phyloP scores from a whole-genome alignment of 2,797 vertebrate species.

The Crypturellus tataupa region DNA sequence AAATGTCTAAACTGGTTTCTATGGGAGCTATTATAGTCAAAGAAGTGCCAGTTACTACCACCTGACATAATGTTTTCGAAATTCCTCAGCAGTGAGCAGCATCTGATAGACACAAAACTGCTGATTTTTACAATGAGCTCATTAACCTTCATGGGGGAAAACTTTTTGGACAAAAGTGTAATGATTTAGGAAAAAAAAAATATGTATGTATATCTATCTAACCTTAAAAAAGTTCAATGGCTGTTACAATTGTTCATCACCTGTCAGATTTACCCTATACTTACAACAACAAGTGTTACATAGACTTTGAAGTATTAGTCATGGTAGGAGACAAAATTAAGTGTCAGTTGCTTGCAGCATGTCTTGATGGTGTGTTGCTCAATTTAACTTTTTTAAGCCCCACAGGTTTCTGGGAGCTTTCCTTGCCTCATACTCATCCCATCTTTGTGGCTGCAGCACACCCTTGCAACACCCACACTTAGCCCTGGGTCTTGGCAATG shows the following conservation, averaged over 20 bases:
- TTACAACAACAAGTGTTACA: neutral
- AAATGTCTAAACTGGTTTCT: neutral
- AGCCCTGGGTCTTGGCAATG: neutral
- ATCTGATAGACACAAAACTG: neutral
- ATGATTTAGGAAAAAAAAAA: neutral
- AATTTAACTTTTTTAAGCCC: neutral
- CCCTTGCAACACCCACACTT: neutral
- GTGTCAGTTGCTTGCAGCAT: neutral
- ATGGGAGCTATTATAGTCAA: neutral
- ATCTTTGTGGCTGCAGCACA: neutral
- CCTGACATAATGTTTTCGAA: neutral
- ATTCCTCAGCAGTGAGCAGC: neutral
- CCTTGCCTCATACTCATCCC: neutral
- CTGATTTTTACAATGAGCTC: neutral
- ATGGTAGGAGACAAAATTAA: neutral
- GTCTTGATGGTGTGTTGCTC: neutral
- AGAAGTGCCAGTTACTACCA: neutral
- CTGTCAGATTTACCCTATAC: neutral
- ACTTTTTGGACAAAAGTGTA: fast-evolving
- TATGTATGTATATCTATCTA: neutral
- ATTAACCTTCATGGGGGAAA: neutral
- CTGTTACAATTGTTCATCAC: neutral
- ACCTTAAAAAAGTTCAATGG: neutral
- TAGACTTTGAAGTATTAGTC: neutral
- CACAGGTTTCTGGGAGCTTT: neutral